Evolutionary conservation across 2,888 invertebrate genomes (phyloP).

Genomic region (Polymixis lichenea): DNA sequence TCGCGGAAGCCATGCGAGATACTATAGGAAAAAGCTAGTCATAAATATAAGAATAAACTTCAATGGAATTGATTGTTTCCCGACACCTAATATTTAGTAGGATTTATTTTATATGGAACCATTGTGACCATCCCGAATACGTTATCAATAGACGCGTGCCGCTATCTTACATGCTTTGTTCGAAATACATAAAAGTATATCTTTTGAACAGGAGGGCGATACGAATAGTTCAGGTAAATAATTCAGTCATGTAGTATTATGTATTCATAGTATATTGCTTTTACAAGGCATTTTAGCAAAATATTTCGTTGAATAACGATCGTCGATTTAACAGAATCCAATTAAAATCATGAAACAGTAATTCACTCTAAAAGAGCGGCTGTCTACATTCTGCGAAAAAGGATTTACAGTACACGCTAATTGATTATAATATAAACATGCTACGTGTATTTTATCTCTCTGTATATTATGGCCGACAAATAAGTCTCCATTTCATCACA

Average conservation of each 20-base stretch:
- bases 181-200: neutral
- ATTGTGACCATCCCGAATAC: constrained; percentile 31
- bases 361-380: constrained; percentile 13
- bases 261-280: constrained; percentile 4
- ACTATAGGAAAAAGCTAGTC: constrained; percentile 35
- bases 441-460: neutral
- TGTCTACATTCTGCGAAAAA: constrained; percentile 19
- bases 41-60: constrained; percentile 58
- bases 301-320: neutral
- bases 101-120: constrained; percentile 34
- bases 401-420: constrained; percentile 26
- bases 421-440: constrained; percentile 21
- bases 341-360: constrained; percentile 28
- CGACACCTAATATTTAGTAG: constrained; percentile 51
- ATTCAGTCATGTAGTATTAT: neutral
- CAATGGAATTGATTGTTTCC: constrained; percentile 56
- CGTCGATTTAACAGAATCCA: constrained; percentile 18
- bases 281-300: constrained; percentile 14
- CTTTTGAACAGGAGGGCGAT: neutral
- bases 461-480: neutral
- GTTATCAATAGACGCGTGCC: constrained; percentile 33
- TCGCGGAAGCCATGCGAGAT: constrained; percentile 41
- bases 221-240: constrained; percentile 5
- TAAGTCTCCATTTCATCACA: constrained; percentile 15
- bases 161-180: constrained; percentile 16